A percentile compares a stretch with the other conserved stretches of the same genome.
Evolutionary conservation across 2,113 vertebrate genomes (phyloP).

Genomic region (Labeo catla): DNA sequence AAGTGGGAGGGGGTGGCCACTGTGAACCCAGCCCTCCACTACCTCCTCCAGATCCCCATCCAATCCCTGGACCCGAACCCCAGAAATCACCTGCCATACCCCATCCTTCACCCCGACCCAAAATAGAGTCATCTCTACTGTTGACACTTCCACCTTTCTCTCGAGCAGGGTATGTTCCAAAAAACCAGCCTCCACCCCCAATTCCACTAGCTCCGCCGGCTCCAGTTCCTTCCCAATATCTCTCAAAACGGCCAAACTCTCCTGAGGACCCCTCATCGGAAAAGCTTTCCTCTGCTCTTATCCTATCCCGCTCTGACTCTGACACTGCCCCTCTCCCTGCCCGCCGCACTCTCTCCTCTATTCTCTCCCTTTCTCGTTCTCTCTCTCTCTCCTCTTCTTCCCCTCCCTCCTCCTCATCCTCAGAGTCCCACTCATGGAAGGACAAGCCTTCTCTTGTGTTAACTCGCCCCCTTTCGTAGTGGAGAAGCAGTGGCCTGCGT

Average conservation of each 20-base stretch:
- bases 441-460: conserved; percentile 78
- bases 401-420: conserved; percentile 70
- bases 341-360: conserved; percentile 67
- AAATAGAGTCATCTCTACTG: conserved; percentile 77
- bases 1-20: conserved; percentile 75
- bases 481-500: conserved; percentile 76
- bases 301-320: conserved; percentile 78
- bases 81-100: conserved; percentile 73
- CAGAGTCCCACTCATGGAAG: conserved; percentile 81
- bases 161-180: conserved; percentile 86
- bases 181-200: conserved; percentile 82
- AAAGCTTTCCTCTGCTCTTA: conserved; percentile 75
- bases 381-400: conserved; percentile 69
- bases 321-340: conserved; percentile 72
- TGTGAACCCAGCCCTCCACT: conserved; percentile 77
- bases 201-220: conserved; percentile 72
- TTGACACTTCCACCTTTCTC: conserved; percentile 83
- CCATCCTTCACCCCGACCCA: conserved; percentile 76
- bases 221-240: conserved; percentile 84
- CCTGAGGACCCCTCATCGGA: conserved; percentile 79
- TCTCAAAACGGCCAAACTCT: conserved; percentile 82
- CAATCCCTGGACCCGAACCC: conserved; percentile 74
- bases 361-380: conserved; percentile 60
- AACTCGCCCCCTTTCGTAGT: conserved; percentile 76
- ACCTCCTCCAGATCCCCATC: conserved; percentile 79